Percentiles rank a stretch among this genome's conserved stretches.
Conservation (phyloP, 2,113 vertebrate genomes). For the Tichodroma muraria region DNA sequence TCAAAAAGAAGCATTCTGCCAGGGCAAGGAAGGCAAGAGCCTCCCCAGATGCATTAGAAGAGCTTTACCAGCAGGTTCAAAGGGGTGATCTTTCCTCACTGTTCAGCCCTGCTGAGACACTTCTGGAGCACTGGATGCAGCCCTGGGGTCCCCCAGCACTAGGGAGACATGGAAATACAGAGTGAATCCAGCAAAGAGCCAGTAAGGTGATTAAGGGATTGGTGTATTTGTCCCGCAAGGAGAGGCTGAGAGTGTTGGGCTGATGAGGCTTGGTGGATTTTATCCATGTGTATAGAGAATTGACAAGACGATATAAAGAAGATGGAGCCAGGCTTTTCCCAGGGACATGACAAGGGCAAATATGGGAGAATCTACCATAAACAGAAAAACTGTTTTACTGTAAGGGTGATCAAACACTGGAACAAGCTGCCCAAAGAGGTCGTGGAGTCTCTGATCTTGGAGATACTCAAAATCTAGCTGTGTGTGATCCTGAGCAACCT, state of each 20-base stretch:
- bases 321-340: neutral
- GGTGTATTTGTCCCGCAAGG: neutral
- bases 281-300: neutral
- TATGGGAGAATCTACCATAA: neutral
- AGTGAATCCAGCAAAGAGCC: neutral
- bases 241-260: neutral
- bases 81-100: neutral
- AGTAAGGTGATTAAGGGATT: neutral
- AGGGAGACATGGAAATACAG: neutral
- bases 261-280: neutral
- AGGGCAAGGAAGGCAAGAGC: neutral
- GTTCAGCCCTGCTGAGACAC: neutral
- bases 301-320: neutral
- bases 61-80: neutral
- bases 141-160: neutral
- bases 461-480: neutral
- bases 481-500: neutral
- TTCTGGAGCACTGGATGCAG: neutral
- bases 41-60: neutral
- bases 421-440: neutral
- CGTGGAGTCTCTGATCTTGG: neutral
- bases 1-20: neutral
- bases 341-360: neutral
- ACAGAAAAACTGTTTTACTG: neutral
- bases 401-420: neutral